Base-by-base conservation (phyloP, 2,113 vertebrate genomes). In the Balaeniceps rex region DNA sequence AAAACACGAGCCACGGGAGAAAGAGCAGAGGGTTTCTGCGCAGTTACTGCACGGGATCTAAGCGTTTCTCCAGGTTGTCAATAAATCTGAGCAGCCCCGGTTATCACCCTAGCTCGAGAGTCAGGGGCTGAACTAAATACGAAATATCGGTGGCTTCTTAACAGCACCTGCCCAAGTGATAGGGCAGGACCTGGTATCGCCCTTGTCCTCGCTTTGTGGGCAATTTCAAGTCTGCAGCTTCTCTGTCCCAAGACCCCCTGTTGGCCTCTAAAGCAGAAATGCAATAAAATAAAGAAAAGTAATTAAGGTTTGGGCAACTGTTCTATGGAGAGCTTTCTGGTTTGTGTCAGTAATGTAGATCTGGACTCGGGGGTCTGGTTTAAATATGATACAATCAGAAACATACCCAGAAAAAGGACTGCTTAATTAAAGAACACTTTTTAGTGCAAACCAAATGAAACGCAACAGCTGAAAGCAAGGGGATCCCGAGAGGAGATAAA, bases 261-360 rank as follows among this genome's bases (percentile, higher is more conserved):
- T 14, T 72, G 94, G 87, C 91, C 94, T 75, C 93, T 31, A 2
- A 57, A 64, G 52, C 72, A 83, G 51, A 52, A 92, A 79, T 87
- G 80, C 83, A 96, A 72, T 66, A 87, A 80, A 28, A 23, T 44
- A 15, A 79, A 82, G 38, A 69, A 44, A 72, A 89, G 31, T 38
- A 79, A 85, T 70, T 54, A 82, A 91, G 33, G 28, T 79, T 52
- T 72, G 91, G 91, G 91, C 44, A 87, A 64, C 66, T 22, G 75
- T 34, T 79, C 13, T 88, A 11, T 22, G 55, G 86, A 92, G 90
- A 60, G 71, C 72, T 76, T 79, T 97, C 95, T 97, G 95, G 2
- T 95, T 97, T 93, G 44, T 94, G 96, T 96, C 97, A 95, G 31
- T 65, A 29, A 4, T 2, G 16, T n/a, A 54, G 91, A 54, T 92